Base-by-base conservation (phyloP, 2,888 invertebrate genomes). In the Julus scandinavius region DNA sequence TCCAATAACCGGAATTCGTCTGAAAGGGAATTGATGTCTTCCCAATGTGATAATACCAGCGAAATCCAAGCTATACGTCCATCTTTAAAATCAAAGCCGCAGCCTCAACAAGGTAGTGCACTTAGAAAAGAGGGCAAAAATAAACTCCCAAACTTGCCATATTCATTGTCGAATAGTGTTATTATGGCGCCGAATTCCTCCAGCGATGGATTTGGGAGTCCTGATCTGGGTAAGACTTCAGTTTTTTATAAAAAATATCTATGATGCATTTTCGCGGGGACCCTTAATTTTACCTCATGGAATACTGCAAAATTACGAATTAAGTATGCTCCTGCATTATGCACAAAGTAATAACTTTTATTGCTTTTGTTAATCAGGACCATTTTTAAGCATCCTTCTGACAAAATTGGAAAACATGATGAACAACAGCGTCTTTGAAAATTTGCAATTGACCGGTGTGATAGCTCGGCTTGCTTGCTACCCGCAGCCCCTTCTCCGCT, bases 401-500 rank as follows among this genome's bases (percentile, higher is more conserved):
- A 94, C 95, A 90, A 97, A 97, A 92, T 93, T 97, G 84, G 97
- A 97, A 91, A 94, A 95, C 88, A 95, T 98, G 93, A 94, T 97
- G 90, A 95, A 95, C 90, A 97, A 97, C 91, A 96, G 96, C 85
- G 93, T 98, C 89, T 95, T 96, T 90, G 95, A 96, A 38, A 98
- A 98, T 93, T 94, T 98, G 89, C 95, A 97, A 91, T 94, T 98
- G 90, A 98, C 98, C 5, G 96, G 97, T 6, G 94, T 98, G 49
- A 94, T 99, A 86, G 95, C 97, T 54, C 95, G 96, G 90, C 93
- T 99, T 90, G 96, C 97, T 6, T 95, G 96, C 89, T 96, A 97
- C 92, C 97, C 98, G 0, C 96, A 98, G 90, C 97, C 98, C 7
- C 93, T 99, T 88, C 93, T 99, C 87, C 95, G 97, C 90, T 96